phyloP scores from a whole-genome alignment of 2,888 invertebrate species.

The Drosophila fulvimacula region DNA sequence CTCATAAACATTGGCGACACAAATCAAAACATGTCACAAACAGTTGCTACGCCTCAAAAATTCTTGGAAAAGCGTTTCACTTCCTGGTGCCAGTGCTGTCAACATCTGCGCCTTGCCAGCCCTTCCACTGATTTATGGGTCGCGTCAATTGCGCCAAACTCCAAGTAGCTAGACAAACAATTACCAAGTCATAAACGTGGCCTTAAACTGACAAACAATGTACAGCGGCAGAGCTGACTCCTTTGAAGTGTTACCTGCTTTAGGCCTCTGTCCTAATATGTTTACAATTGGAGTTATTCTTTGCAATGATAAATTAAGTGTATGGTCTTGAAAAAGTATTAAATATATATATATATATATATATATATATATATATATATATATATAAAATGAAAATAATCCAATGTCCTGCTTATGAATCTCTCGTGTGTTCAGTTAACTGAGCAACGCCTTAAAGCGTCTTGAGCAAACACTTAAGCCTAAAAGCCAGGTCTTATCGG shows the following conservation, averaged over 20 bases:
- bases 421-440: slow-evolving; percentile 16
- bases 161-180: slow-evolving; percentile 61
- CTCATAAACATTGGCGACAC: slow-evolving; percentile 78
- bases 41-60: slow-evolving; percentile 79
- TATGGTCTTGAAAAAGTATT: too few species aligned
- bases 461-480: slow-evolving; percentile 66
- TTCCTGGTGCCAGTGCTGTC: slow-evolving; percentile 71
- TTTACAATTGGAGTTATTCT: too few species aligned
- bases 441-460: slow-evolving; percentile 67
- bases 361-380: too few species aligned
- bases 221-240: slow-evolving; percentile 5
- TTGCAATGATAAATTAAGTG: too few species aligned
- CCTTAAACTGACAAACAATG: slow-evolving; percentile 45
- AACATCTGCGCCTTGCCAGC: slow-evolving; percentile 31
- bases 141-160: slow-evolving; percentile 58
- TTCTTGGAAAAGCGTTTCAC: slow-evolving; percentile 73
- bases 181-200: slow-evolving; percentile 57
- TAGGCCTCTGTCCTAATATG: too few species aligned
- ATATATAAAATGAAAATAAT: slow-evolving; percentile 44
- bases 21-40: slow-evolving; percentile 80
- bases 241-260: background rate
- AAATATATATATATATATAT: too few species aligned
- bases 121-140: slow-evolving; percentile 66
- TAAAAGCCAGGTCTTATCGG: slow-evolving; percentile 60
- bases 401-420: slow-evolving; percentile 67